phyloP scores from a whole-genome alignment of 2,113 vertebrate genomes.

The Thunnus maccoyii region DNA sequence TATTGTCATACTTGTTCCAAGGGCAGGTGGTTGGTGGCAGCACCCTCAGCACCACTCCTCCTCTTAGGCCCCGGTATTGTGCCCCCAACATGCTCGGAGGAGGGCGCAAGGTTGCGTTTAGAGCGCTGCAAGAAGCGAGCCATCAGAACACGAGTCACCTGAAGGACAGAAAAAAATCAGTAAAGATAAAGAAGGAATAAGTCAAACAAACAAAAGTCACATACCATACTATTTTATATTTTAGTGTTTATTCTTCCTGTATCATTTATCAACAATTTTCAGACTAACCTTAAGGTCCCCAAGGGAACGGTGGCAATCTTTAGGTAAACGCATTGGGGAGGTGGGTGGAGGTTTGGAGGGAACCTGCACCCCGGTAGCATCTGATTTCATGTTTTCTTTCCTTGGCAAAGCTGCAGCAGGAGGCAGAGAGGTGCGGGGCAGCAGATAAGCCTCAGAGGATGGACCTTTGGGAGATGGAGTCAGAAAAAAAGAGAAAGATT shows the following conservation, averaged over 20 bases:
- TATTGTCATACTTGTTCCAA: constrained; percentile 81
- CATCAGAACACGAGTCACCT: constrained; percentile 91
- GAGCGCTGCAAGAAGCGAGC: constrained; percentile 95
- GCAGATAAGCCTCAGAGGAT: constrained; percentile 87
- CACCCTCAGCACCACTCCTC: constrained; percentile 70
- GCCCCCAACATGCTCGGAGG: constrained; percentile 81
- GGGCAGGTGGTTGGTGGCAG: constrained; percentile 63
- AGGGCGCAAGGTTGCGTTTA: constrained; percentile 85
- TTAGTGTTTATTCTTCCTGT: neutral
- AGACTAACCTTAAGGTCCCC: constrained; percentile 92
- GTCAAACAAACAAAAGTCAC: neutral
- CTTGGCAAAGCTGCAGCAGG: constrained; percentile 76
- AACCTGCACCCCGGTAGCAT: constrained; percentile 64
- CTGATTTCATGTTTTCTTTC: constrained; percentile 79
- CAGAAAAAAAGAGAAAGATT: neutral
- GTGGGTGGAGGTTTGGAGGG: constrained; percentile 81
- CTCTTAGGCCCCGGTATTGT: constrained; percentile 86
- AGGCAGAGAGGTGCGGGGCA: constrained; percentile 75
- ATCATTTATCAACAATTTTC: neutral
- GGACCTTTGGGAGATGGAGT: constrained; percentile 80
- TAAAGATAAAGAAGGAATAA: no score
- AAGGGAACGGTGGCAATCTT: constrained; percentile 91
- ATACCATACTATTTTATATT: no score
- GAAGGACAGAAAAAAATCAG: constrained; percentile 44
- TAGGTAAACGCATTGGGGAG: constrained; percentile 82